Conservation (phyloP, 1,140 invertebrate genomes). For the Sitodiplosis mosellana region DNA sequence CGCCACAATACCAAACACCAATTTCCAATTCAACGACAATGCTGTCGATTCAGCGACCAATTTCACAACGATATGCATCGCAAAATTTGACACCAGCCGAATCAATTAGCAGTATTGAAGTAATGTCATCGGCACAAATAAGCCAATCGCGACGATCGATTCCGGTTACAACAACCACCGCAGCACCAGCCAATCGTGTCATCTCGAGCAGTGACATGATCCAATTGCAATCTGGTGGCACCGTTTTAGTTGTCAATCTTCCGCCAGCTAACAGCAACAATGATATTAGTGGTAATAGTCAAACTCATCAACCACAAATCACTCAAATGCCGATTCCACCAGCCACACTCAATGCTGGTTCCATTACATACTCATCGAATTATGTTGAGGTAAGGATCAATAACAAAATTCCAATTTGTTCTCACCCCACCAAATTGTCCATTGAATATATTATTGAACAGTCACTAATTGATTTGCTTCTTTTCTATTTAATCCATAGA, state of each 20-base stretch:
- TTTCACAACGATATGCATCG: constrained; percentile 9
- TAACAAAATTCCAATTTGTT: neutral
- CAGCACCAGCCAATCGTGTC: constrained; percentile 18
- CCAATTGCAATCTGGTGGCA: constrained; percentile 46
- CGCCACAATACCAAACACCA: constrained; percentile 5
- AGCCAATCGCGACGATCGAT: constrained; percentile 7
- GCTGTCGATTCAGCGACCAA: constrained; percentile 21
- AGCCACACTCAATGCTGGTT: constrained; percentile 24
- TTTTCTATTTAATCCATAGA: neutral
- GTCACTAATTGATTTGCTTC: neutral
- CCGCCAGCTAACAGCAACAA: constrained; percentile 31
- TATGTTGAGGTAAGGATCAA: constrained; percentile 33
- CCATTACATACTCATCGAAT: constrained; percentile 38
- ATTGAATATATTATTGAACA: neutral
- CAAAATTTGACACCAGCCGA: constrained; percentile 10
- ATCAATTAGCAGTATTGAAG: constrained; percentile 30
- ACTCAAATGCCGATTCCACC: constrained; percentile 15
- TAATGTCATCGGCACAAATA: constrained; percentile 8
- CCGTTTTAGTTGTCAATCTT: constrained; percentile 61
- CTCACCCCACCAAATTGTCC: too few relatives aligned
- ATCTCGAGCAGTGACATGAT: constrained; percentile 33
- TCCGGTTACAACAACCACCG: constrained; percentile 14
- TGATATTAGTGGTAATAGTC: constrained; percentile 4
- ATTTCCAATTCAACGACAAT: constrained; percentile 15
- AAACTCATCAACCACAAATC: constrained; percentile 10